Conservation (phyloP, 2,797 vertebrate species). For the Eptatretus atami region DNA sequence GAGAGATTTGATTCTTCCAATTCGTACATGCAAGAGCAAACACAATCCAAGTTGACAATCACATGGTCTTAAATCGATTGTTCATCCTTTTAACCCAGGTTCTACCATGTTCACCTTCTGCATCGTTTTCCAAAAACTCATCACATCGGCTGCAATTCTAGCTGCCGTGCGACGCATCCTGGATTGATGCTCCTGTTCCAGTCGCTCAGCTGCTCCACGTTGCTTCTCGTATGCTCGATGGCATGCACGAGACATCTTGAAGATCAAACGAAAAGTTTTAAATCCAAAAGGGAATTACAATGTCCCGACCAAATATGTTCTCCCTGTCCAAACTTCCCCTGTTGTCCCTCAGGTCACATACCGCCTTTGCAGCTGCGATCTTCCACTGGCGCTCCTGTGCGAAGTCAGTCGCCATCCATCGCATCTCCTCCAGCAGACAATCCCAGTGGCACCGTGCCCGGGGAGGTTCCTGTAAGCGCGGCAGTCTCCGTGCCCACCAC, state of each 20-base stretch:
- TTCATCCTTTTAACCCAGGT: neutral
- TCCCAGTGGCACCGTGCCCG: conserved; percentile 89
- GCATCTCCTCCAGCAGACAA: conserved; percentile 88
- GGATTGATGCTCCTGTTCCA: conserved; percentile 34
- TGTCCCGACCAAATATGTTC: neutral
- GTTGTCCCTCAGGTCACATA: conserved; percentile 11
- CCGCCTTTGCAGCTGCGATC: conserved; percentile 84
- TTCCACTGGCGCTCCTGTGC: conserved; percentile 92
- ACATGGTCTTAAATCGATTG: no score
- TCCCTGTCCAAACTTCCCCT: no score
- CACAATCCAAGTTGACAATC: no score
- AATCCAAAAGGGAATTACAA: neutral
- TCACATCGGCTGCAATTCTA: conserved; percentile 48
- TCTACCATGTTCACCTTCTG: conserved; percentile 25
- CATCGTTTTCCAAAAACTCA: conserved; percentile 72
- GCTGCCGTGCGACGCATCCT: conserved; percentile 45
- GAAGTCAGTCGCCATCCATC: conserved; percentile 97
- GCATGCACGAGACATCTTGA: conserved; percentile 53
- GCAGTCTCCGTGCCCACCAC: conserved; percentile 58
- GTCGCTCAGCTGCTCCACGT: conserved; percentile 19
- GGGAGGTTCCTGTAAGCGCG: conserved; percentile 55
- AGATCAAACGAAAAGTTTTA: conserved; percentile 14
- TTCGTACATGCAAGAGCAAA: no score
- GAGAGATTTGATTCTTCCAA: no score
- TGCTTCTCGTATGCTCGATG: conserved; percentile 44